Conservation (phyloP, 2,888 invertebrate species). For the Cheiracanthium punctorium region DNA sequence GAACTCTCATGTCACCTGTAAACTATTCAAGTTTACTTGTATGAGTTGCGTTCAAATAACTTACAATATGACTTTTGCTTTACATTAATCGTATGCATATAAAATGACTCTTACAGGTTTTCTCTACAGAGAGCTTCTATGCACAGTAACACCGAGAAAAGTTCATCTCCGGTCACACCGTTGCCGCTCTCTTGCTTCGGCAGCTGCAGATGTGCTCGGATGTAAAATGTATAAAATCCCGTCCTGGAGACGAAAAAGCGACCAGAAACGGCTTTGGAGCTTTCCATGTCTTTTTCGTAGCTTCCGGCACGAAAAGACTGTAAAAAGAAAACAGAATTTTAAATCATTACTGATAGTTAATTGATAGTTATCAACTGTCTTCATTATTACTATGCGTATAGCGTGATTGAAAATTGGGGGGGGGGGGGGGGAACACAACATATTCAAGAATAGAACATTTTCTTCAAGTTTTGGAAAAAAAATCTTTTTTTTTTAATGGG, state of each 20-base stretch:
- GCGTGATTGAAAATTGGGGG: no score
- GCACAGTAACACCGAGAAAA: conserved; percentile 74
- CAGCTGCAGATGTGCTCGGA: conserved; percentile 74
- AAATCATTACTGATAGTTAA: neutral
- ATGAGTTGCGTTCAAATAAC: no score
- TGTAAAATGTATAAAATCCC: conserved; percentile 75
- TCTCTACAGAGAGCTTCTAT: conserved; percentile 74
- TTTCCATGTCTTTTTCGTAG: conserved; percentile 73
- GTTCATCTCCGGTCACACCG: conserved; percentile 51
- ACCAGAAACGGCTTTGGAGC: conserved; percentile 73
- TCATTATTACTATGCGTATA: no score
- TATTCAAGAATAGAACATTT: no score
- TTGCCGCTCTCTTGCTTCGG: conserved; percentile 56
- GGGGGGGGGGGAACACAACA: no score
- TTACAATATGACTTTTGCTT: no score
- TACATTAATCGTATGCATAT: no score
- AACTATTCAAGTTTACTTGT: no score
- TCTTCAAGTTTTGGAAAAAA: no score
- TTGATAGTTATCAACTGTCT: no score
- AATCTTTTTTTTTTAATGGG: no score
- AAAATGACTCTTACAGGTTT: conserved; percentile 73
- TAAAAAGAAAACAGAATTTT: conserved; percentile 24
- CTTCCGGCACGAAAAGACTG: conserved; percentile 75
- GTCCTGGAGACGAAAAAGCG: conserved; percentile 74
- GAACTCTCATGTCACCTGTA: no score